Evolutionary conservation across 2,888 invertebrate genomes (phyloP), one percentile per base, ranked within the genome.

Genomic region (Seladonia tumulorum): DNA sequence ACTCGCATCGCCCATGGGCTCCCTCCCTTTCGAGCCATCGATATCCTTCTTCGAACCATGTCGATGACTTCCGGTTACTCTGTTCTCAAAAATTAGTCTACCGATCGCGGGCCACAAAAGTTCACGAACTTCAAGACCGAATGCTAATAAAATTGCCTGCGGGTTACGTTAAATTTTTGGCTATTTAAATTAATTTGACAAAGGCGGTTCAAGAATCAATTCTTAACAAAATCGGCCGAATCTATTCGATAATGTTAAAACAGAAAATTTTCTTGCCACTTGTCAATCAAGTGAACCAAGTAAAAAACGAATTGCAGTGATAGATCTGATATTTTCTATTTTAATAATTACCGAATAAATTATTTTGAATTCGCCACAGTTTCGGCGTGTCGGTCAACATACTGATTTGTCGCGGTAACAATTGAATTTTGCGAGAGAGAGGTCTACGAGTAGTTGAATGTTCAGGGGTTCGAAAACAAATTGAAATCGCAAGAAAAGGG

Each of bases 401-500:
- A 8, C 22, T 22, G 49, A 8, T 53, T 22, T 2, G 49, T 35
- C 35, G 35, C 35, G 35, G 35, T 35, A 35, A 35, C 35, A 2
- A 35, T 35, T 35, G 35, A 3, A 35, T 35, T 35, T 35, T 35
- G 35, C 35, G 35, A 35, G 35, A 4, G 35, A 4, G 35, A 35
- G 35, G 35, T 35, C 35, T 35, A 35, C 35, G 5, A 5, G 22
- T 22, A 14, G 5, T 14, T 29, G 10, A 29, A 14, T 63, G 29
- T 16, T 63, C 29, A 29, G 29, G 25, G 29, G 14, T 63, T 63
- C 63, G 63, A 29, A 29, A 66, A 66, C 18, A 35, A 78, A 74
- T 78, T 81, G 66, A 57, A 66, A 22, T 16, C 79, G 45, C 29
- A 76, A 39, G 73, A 39, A 63, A 47, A 66, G 66, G 60, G 49